Conservation (phyloP, 2,797 vertebrate species). For the Tenualosa ilisha region DNA sequence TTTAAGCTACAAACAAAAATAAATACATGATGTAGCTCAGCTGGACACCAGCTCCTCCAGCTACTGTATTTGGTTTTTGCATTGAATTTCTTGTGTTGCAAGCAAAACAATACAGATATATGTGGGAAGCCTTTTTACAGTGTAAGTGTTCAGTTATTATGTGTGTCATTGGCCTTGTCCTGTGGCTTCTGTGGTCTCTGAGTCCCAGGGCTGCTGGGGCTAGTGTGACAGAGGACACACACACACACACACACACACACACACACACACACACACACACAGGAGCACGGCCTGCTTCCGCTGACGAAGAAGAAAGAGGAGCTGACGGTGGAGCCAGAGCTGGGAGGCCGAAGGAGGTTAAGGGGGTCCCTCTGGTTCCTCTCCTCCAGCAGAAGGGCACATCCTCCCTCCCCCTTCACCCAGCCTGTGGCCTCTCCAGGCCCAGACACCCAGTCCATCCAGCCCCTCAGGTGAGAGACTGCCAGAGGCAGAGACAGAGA, state of each 20-base stretch:
- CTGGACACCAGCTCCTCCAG: no score
- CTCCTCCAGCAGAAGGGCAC: slow-evolving; percentile 7
- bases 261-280: slow-evolving; percentile 1
- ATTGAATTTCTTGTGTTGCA: no score
- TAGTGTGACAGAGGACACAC: not conserved
- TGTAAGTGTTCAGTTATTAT: no score
- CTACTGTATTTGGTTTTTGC: no score
- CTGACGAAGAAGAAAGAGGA: not conserved
- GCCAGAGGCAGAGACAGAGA: not conserved
- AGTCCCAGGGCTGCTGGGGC: not conserved
- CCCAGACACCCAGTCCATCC: not conserved
- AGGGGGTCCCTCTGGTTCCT: not conserved
- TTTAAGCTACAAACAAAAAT: no score
- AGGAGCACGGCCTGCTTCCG: no score
- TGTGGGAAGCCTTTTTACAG: no score
- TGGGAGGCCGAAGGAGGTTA: no score
- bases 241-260: slow-evolving; percentile 19
- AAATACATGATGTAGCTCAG: no score
- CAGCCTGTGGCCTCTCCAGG: no score
- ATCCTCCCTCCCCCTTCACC: not conserved
- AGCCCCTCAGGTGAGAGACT: not conserved
- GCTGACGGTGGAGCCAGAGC: not conserved
- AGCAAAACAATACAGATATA: no score
- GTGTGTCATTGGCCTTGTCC: no score
- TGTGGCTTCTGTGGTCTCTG: not conserved